phyloP scores from a whole-genome alignment of 1,140 invertebrate species.

The Maconellicoccus hirsutus region DNA sequence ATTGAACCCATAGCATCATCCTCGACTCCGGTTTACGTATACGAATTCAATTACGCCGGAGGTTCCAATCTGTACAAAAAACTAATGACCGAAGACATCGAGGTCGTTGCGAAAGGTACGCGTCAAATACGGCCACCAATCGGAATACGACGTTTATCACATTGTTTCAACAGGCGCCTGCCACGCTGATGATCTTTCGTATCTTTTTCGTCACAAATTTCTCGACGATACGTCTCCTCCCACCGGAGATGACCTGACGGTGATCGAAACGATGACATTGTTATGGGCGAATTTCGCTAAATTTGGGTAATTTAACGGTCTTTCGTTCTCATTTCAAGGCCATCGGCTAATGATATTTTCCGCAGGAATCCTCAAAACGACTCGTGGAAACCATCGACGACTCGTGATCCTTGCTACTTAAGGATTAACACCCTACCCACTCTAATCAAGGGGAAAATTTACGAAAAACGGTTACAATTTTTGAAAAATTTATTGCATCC shows the following conservation, averaged over 20 bases:
- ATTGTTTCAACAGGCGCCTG: background rate
- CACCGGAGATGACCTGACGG: background rate
- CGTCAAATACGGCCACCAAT: too few species aligned
- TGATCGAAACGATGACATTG: background rate
- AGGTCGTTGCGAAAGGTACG: too few species aligned
- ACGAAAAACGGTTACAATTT: background rate
- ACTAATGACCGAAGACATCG: background rate
- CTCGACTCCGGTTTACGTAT: background rate
- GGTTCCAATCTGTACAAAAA: background rate
- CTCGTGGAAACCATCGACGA: background rate
- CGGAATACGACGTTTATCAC: too few species aligned
- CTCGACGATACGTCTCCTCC: background rate
- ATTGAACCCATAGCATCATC: background rate
- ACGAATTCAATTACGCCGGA: background rate
- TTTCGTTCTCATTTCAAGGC: background rate
- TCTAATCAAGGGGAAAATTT: background rate
- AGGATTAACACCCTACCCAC: background rate
- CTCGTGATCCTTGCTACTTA: background rate
- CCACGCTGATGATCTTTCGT: background rate
- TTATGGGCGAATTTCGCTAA: constrained; percentile 11
- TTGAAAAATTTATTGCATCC: background rate
- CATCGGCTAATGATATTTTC: too few species aligned
- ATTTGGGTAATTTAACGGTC: constrained; percentile 3
- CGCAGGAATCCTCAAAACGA: background rate
- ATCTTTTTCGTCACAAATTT: background rate